phyloP scores from a whole-genome alignment of 2,888 invertebrate species.

The Philopedon plagiatum region DNA sequence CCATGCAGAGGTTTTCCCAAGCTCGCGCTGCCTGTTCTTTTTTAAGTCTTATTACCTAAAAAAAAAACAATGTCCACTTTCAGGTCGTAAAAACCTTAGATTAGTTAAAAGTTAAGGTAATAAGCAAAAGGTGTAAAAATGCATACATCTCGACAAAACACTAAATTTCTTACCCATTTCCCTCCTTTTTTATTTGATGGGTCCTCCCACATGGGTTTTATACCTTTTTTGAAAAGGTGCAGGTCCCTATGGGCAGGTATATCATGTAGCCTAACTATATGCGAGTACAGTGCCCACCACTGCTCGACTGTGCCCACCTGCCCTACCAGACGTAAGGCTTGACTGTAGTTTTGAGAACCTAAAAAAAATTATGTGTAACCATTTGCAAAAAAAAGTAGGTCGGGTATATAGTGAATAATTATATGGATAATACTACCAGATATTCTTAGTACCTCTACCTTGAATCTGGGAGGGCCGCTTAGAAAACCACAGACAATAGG shows the following conservation, averaged over 20 bases:
- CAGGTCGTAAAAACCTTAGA: too few relatives aligned
- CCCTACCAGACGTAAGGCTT: slow-evolving; percentile 85
- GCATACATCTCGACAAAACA: neutral
- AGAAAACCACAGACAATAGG: slow-evolving; percentile 90
- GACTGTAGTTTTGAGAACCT: slow-evolving; percentile 68
- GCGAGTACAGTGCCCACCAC: slow-evolving; percentile 97
- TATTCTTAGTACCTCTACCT: slow-evolving; percentile 63
- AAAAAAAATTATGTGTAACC: too few relatives aligned
- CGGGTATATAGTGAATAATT: too few relatives aligned
- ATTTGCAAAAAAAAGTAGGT: too few relatives aligned
- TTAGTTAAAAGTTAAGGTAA: too few relatives aligned
- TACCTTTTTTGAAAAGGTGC: slow-evolving; percentile 97
- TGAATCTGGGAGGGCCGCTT: slow-evolving; percentile 67
- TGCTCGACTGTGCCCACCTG: slow-evolving; percentile 95
- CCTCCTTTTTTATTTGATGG: slow-evolving; percentile 96
- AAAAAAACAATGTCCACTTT: slow-evolving; percentile 48
- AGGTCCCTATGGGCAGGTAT: slow-evolving; percentile 93
- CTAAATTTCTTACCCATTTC: slow-evolving; percentile 85
- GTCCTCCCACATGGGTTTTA: slow-evolving; percentile 99
- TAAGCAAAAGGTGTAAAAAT: too few relatives aligned
- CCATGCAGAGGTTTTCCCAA: slow-evolving; percentile 99
- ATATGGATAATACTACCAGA: too few relatives aligned
- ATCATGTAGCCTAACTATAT: slow-evolving; percentile 90
- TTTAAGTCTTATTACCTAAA: slow-evolving; percentile 84
- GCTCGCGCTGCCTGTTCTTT: slow-evolving; percentile 96